phyloP scores from a whole-genome alignment of 1,140 invertebrate genomes.

The Drosophila simulans region DNA sequence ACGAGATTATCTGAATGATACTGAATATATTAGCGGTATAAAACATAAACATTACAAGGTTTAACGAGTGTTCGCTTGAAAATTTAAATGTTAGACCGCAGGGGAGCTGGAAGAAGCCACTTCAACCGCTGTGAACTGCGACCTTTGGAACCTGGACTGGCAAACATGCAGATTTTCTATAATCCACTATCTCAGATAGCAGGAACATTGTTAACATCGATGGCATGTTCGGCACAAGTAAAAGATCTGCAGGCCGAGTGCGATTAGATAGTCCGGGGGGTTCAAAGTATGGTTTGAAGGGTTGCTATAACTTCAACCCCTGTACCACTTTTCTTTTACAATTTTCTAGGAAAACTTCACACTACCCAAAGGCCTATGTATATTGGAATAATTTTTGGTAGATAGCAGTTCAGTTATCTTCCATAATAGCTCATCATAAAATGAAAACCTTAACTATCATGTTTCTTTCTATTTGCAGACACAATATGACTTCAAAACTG shows the following conservation, averaged over 20 bases:
- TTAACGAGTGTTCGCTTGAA: not conserved
- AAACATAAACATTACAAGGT: slow-evolving; percentile 10
- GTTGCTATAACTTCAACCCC: slow-evolving; percentile 8
- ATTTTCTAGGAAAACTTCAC: not conserved
- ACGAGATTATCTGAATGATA: slow-evolving; percentile 6
- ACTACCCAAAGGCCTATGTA: not conserved
- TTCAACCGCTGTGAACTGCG: slow-evolving; percentile 30
- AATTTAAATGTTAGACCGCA: not conserved
- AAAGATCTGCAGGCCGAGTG: slow-evolving; percentile 8
- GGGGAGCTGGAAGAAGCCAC: slow-evolving; percentile 3
- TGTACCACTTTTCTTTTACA: not conserved
- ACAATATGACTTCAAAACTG: slow-evolving; percentile 62
- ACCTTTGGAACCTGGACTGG: slow-evolving; percentile 67
- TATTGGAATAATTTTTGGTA: not conserved
- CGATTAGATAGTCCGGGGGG: slow-evolving; percentile 35
- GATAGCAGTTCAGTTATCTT: not conserved
- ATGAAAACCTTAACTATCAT: not conserved
- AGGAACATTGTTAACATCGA: slow-evolving; percentile 20
- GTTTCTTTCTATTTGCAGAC: slow-evolving; percentile 15
- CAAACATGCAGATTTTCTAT: slow-evolving; percentile 38
- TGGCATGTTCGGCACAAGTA: not conserved
- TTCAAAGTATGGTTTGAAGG: slow-evolving; percentile 32
- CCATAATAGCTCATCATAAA: not conserved
- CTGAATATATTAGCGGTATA: not conserved
- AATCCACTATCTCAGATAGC: slow-evolving; percentile 34